Evolutionary conservation across 2,113 vertebrate genomes (phyloP).

Genomic region (Tenebrosternarchus preto): DNA sequence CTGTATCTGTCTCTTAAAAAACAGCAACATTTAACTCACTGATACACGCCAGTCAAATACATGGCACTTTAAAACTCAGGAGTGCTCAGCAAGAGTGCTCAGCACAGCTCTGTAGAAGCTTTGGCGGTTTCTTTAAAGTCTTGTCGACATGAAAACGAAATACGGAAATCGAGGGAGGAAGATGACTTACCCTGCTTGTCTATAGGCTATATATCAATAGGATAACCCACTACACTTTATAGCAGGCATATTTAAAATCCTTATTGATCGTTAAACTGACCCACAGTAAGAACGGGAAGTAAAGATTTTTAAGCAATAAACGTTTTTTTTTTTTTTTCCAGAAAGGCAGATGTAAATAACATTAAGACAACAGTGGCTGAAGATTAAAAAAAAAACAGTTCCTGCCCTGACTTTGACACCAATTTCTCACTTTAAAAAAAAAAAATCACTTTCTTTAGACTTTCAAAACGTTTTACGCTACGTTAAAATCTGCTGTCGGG

Average conservation of each 20-base stretch:
- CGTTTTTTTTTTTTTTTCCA: no score
- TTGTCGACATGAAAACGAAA: constrained; percentile 1
- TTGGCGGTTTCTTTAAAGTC: constrained; percentile 17
- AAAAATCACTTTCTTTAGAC: neutral
- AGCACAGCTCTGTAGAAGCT: constrained; percentile 67
- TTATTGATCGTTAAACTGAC: no score
- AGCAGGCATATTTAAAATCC: neutral
- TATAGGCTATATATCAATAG: constrained; percentile 17
- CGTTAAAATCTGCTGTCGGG: neutral
- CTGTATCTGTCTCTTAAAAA: constrained; percentile 57
- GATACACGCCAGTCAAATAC: constrained; percentile 64
- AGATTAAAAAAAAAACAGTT: neutral
- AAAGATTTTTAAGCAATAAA: no score
- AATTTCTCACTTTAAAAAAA: constrained; percentile 6
- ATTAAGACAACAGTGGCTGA: neutral
- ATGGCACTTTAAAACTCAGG: constrained; percentile 70
- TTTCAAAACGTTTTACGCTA: constrained; percentile 28
- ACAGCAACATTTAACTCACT: constrained; percentile 48
- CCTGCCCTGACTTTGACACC: neutral
- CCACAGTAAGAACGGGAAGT: no score
- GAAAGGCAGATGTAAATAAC: no score
- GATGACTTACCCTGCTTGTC: neutral
- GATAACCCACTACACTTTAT: neutral
- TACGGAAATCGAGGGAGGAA: neutral
- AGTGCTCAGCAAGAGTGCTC: constrained; percentile 69